A percentile compares a stretch with the other conserved stretches of the same genome.
phyloP scores from a whole-genome alignment of 2,888 invertebrate species.

The Xiphydria camelus region DNA sequence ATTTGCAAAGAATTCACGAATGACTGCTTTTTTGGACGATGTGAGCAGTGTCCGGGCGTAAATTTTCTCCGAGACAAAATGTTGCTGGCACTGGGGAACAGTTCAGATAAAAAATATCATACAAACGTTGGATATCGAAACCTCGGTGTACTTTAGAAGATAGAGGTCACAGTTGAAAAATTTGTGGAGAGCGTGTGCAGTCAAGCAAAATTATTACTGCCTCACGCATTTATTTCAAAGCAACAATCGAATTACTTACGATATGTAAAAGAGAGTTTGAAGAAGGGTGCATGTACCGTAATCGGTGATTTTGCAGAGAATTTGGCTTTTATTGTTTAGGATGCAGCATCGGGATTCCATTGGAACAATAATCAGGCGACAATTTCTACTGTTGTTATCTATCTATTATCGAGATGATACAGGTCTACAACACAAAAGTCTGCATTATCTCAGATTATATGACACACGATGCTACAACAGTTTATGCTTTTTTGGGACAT shows the following conservation, averaged over 20 bases:
- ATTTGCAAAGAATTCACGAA: too few species aligned
- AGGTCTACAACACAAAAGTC: conserved; percentile 14
- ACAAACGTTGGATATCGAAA: conserved; percentile 16
- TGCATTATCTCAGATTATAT: conserved; percentile 21
- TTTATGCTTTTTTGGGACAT: conserved; percentile 9
- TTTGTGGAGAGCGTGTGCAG: conserved; percentile 17
- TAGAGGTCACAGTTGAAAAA: conserved; percentile 7
- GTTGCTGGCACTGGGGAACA: too few species aligned
- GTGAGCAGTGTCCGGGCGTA: too few species aligned
- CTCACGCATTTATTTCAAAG: conserved; percentile 18
- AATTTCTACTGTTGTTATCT: conserved; percentile 18
- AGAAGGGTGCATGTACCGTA: too few species aligned
- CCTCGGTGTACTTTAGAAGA: conserved; percentile 11
- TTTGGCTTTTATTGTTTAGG: conserved; percentile 12
- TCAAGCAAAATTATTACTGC: conserved; percentile 2
- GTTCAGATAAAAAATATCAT: conserved; percentile 11
- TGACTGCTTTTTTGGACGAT: too few species aligned
- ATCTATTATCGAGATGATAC: conserved; percentile 13
- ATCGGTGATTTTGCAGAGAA: conserved; percentile 20
- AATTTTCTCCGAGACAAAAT: too few species aligned
- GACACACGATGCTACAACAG: conserved; percentile 18
- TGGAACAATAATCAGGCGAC: conserved; percentile 22
- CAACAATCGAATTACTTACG: too few species aligned
- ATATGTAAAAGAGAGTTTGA: too few species aligned
- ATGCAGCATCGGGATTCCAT: conserved; percentile 14